Conservation (phyloP, 2,113 vertebrate species). For the Pitta sordida region DNA sequence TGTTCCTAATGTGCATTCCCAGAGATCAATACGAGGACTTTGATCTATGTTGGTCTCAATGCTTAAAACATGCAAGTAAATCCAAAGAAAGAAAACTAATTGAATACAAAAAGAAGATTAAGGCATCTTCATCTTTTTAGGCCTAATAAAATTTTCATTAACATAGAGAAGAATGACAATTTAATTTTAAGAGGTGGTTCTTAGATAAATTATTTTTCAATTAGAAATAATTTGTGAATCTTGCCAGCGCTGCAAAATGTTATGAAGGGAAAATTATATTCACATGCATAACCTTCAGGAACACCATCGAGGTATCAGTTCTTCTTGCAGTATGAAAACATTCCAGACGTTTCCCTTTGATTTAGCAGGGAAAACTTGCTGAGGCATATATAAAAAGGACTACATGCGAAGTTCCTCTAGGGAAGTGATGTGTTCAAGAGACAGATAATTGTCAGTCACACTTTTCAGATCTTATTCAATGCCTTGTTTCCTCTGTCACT, state of each 20-base stretch:
- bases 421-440: not conserved
- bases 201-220: not conserved
- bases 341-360: not conserved
- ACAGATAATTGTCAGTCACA: not conserved
- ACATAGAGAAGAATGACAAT: not conserved
- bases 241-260: not conserved
- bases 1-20: not conserved
- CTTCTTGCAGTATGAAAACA: not conserved
- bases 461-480: not conserved
- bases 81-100: not conserved
- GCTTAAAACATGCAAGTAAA: not conserved
- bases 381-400: not conserved
- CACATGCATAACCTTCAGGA: not conserved
- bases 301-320: not conserved
- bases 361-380: not conserved
- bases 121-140: not conserved
- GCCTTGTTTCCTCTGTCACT: not conserved
- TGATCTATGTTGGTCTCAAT: not conserved
- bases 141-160: not conserved
- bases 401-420: not conserved
- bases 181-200: not conserved
- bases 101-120: not conserved
- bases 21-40: not conserved
- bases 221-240: not conserved
- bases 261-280: accelerated